Evolutionary conservation across 2,113 vertebrate species (phyloP).

Genomic region (Porphyrio hochstetteri): DNA sequence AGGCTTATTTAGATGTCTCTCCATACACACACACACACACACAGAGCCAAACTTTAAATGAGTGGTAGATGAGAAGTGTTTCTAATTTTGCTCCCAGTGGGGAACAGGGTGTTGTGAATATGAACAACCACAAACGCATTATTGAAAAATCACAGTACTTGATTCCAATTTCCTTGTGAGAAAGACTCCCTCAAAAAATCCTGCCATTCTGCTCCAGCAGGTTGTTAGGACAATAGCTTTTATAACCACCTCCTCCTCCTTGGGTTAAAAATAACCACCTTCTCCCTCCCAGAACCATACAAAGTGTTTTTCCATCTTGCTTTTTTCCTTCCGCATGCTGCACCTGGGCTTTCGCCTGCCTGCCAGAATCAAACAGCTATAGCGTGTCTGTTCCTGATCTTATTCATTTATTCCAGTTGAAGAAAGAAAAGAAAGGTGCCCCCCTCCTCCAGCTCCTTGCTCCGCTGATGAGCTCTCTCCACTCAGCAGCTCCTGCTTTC

Average conservation of each 20-base stretch:
- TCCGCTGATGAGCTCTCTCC: neutral
- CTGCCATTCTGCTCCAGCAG: neutral
- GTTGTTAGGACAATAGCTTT: conserved; percentile 8
- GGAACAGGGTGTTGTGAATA: neutral
- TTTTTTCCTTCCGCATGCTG: neutral
- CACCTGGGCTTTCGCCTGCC: neutral
- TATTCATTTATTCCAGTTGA: neutral
- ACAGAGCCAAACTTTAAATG: neutral
- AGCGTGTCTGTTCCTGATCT: neutral
- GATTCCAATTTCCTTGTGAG: conserved; percentile 5
- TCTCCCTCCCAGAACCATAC: neutral
- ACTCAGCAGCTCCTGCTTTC: neutral
- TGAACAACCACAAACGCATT: neutral
- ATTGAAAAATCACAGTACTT: conserved; percentile 21
- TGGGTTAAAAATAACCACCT: conserved; percentile 8
- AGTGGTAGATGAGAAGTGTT: conserved; percentile 28
- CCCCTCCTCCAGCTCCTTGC: neutral
- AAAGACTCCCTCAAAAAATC: neutral
- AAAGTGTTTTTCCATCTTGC: neutral
- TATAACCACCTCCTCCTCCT: neutral
- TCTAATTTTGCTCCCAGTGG: conserved; percentile 25
- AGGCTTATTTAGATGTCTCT: neutral
- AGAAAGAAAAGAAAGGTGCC: neutral
- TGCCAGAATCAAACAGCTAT: neutral
- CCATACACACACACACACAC: neutral